A percentile compares a stretch with the other conserved stretches of the same genome.
These are phyloP conservation scores for Ectemnius cavifrons DNA, from an alignment of 2,888 invertebrate species.

Conservation along the genomic window DNA sequence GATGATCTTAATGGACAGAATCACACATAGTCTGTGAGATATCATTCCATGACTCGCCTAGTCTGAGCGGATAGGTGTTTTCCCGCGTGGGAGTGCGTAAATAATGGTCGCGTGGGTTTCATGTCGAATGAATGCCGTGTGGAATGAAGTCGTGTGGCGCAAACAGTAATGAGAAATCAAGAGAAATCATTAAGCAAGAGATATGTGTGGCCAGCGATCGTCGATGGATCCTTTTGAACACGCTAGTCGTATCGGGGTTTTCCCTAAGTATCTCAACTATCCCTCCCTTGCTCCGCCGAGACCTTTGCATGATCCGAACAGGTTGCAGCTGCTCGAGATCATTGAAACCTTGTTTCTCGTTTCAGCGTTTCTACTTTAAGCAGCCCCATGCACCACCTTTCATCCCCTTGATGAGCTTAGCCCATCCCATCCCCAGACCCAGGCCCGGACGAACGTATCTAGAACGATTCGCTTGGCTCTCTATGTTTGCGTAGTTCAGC, in stretches of 20 bases:
- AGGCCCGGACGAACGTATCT: too few relatives aligned
- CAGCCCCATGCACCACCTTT: neutral
- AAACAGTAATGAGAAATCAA: constrained; percentile 43
- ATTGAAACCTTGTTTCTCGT: constrained; percentile 14
- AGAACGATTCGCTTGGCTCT: too few relatives aligned
- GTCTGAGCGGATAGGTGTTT: too few relatives aligned
- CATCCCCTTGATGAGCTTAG: neutral
- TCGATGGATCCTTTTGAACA: constrained; percentile 50
- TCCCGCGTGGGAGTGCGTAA: too few relatives aligned
- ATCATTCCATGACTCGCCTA: too few relatives aligned
- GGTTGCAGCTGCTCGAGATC: neutral
- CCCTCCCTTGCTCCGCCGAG: constrained; percentile 5
- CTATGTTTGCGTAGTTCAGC: too few relatives aligned
- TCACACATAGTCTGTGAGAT: too few relatives aligned
- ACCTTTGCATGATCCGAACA: constrained; percentile 13
- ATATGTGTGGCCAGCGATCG: constrained; percentile 49
- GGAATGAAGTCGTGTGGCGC: constrained; percentile 47
- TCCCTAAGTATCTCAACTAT: constrained; percentile 40
- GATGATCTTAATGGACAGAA: too few relatives aligned
- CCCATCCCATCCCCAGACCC: too few relatives aligned
- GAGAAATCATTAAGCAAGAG: constrained; percentile 40
- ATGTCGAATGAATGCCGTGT: constrained; percentile 47
- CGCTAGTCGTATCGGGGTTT: constrained; percentile 46
- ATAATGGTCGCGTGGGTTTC: too few relatives aligned
- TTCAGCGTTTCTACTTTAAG: constrained; percentile 8